phyloP scores from a whole-genome alignment of 2,113 vertebrate species.

The Brevimyrus niger region DNA sequence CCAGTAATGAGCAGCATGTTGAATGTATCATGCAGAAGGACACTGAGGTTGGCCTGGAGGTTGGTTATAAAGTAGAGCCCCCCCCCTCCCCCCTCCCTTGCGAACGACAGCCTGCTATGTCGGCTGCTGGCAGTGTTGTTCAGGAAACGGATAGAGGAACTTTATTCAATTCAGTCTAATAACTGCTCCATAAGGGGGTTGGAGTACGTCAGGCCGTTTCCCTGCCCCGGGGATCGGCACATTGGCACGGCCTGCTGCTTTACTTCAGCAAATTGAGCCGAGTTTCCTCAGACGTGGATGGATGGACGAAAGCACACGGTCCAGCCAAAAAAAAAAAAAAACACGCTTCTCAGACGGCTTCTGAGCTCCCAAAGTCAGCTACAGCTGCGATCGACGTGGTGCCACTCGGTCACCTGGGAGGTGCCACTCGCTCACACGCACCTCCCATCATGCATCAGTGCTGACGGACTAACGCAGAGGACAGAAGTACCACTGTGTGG shows the following conservation, averaged over 20 bases:
- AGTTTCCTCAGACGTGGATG: not conserved
- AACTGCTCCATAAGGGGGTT: not conserved
- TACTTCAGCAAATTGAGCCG: not conserved
- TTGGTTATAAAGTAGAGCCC: not conserved
- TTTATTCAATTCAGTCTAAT: constrained; percentile 9
- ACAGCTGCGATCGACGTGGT: not conserved
- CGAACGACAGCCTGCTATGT: not conserved
- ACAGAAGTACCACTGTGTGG: not conserved
- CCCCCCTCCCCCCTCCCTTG: too few species aligned
- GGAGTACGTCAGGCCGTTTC: not conserved
- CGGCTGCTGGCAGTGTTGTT: not conserved
- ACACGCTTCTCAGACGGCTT: not conserved
- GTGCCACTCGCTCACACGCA: not conserved
- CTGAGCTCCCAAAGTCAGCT: not conserved
- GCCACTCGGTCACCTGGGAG: not conserved
- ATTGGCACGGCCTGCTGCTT: too few species aligned
- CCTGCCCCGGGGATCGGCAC: not conserved
- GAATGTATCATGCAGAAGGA: not conserved
- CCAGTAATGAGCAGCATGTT: not conserved
- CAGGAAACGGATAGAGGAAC: not conserved
- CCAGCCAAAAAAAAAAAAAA: not conserved
- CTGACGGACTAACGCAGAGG: not conserved
- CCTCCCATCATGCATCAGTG: not conserved
- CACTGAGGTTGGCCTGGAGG: not conserved
- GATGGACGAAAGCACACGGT: not conserved